These are phyloP conservation scores for Bombus haemorrhoidalis DNA, from an alignment of 1,140 invertebrate species.

Conservation along the genomic window DNA sequence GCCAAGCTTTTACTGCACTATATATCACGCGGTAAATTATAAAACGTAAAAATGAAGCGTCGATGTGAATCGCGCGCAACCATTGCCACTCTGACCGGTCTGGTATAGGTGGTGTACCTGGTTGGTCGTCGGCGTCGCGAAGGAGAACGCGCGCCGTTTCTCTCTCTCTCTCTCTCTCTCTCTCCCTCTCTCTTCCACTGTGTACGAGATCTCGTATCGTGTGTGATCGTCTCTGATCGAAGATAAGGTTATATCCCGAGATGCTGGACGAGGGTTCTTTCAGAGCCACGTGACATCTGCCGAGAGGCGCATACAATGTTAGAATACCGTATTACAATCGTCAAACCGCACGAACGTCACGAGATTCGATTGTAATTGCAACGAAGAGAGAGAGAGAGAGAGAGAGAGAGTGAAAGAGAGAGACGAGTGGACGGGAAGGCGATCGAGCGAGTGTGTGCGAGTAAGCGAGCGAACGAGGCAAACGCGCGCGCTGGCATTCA, in stretches of 20 bases:
- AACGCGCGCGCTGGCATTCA: slow-evolving; percentile 35
- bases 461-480: not conserved
- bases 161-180: not conserved
- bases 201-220: slow-evolving; percentile 39
- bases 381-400: not conserved
- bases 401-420: too few species aligned
- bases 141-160: not conserved
- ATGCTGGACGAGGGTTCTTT: slow-evolving; percentile 64
- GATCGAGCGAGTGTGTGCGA: not conserved
- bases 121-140: not conserved
- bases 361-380: slow-evolving; percentile 59
- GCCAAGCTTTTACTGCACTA: slow-evolving; percentile 35
- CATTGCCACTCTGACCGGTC: not conserved
- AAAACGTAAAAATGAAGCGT: slow-evolving; percentile 39
- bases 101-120: too few species aligned
- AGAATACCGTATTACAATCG: slow-evolving; percentile 60
- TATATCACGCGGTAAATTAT: slow-evolving; percentile 47
- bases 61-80: slow-evolving; percentile 27
- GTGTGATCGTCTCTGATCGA: slow-evolving; percentile 48
- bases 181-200: not conserved
- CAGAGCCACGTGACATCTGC: slow-evolving; percentile 63
- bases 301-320: slow-evolving; percentile 59
- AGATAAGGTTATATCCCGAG: slow-evolving; percentile 60
- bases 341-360: slow-evolving; percentile 62
- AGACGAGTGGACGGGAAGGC: not conserved